Conservation (phyloP, 2,797 vertebrate species). For the Xenopus petersii region DNA sequence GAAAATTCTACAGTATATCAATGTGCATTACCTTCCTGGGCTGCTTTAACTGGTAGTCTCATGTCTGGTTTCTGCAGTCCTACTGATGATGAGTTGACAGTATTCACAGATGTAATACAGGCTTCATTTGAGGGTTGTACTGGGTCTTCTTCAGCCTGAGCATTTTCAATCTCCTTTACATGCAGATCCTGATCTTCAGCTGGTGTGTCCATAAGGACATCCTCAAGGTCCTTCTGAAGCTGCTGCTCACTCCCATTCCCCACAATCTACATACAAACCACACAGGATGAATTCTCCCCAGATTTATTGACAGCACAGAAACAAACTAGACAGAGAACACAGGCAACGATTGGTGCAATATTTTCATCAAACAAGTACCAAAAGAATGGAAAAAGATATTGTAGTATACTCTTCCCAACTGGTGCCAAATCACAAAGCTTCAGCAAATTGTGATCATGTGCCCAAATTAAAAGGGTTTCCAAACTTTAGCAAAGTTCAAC, state of each 20-base stretch:
- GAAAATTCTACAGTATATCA: too few species aligned
- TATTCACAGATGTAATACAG: constrained; percentile 68
- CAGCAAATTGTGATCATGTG: too few species aligned
- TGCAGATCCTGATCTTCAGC: constrained; percentile 70
- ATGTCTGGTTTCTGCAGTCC: constrained; percentile 82
- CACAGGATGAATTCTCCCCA: too few species aligned
- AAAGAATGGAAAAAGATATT: too few species aligned
- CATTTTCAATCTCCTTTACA: constrained; percentile 63
- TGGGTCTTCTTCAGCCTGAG: constrained; percentile 64
- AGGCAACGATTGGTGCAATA: too few species aligned
- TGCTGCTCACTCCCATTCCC: constrained; percentile 98
- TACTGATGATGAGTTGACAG: constrained; percentile 69
- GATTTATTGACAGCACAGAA: too few species aligned
- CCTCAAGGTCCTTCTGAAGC: constrained; percentile 89
- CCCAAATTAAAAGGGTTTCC: too few species aligned
- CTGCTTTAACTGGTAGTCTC: constrained; percentile 84
- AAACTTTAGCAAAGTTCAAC: too few species aligned
- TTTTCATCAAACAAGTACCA: too few species aligned
- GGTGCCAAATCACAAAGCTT: too few species aligned
- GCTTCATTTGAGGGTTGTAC: constrained; percentile 62
- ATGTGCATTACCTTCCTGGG: constrained; percentile 79
- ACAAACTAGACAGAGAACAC: too few species aligned
- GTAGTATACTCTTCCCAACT: too few species aligned
- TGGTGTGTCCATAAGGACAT: constrained; percentile 94
- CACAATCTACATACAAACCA: constrained; percentile 78